Evolutionary conservation across 2,888 invertebrate genomes (phyloP).

Genomic region (Perithous albicinctus): DNA sequence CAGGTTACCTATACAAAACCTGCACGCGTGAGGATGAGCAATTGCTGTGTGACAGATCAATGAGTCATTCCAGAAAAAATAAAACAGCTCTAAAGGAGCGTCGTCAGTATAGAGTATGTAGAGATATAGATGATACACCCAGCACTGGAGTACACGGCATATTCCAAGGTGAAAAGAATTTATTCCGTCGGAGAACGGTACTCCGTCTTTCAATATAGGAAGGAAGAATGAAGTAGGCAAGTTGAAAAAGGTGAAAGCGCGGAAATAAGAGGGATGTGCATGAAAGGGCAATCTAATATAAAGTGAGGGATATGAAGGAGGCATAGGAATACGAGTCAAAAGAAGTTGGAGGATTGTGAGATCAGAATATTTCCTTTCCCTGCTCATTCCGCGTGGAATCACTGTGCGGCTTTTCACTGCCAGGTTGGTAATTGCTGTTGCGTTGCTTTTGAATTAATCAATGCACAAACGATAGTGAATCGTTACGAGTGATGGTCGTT

Average conservation of each 20-base stretch:
- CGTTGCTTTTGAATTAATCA: slow-evolving; percentile 16
- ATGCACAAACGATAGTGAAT: slow-evolving; percentile 8
- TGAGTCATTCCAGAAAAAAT: neutral
- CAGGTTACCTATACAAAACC: neutral
- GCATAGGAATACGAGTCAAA: neutral
- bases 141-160: neutral
- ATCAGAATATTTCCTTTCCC: neutral
- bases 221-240: slow-evolving; percentile 1
- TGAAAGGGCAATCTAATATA: slow-evolving; percentile 20
- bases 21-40: neutral
- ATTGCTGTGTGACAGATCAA: neutral
- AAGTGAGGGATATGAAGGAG: slow-evolving; percentile 7
- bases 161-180: slow-evolving; percentile 12
- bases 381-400: neutral
- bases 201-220: slow-evolving; percentile 12
- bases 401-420: neutral
- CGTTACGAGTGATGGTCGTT: slow-evolving; percentile 68
- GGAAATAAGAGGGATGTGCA: slow-evolving; percentile 3
- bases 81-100: neutral
- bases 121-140: neutral
- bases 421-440: neutral
- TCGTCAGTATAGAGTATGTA: neutral
- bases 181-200: neutral
- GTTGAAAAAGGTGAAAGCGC: slow-evolving; percentile 11
- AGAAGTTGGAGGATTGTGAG: neutral